Evolutionary conservation across 2,797 vertebrate genomes (phyloP), one percentile per base, ranked within the genome.

Genomic region (Poliocrania exsul): DNA sequence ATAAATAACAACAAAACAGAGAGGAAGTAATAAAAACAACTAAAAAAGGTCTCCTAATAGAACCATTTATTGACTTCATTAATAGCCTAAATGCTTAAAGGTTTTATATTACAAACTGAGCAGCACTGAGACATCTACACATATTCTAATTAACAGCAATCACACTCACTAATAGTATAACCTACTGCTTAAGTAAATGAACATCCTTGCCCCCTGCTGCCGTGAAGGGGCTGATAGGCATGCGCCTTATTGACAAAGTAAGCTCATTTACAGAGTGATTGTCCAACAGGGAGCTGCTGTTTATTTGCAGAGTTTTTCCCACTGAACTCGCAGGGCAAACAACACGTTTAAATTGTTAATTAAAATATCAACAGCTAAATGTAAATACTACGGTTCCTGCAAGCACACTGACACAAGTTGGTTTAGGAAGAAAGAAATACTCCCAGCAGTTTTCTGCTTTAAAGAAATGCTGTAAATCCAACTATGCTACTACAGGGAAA

Each of bases 151-250:
- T 98, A 98, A 98, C 97, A 98, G 97, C 98, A 98, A 98, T 98
- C 98, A 97, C 97, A 96, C 96, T 97, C 95, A 86, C 97, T 98
- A 98, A 98, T 98, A 98, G 97, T 97, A 97, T 97, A 98, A 98
- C 97, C 98, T 97, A 98, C 97, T 97, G 98, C 97, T 98, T 98
- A 98, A 98, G 98, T 98, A 98, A 98, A 98, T 98, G 98, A 98
- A 97, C 97, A 98, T 97, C 97, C 96, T 97, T 97, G 97, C 97
- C 96, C 98, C 96, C 98, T 94, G 98, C 97, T 98, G 98, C 97
- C 97, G 91, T 95, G 97, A 94, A 98, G 96, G 95, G 96, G 95
- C 96, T 98, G 98, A 98, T 96, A 98, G 98, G 98, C 98, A 97
- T 97, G 97, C 56, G 91, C 97, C 97, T 97, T 98, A 98, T 98